phyloP scores from a whole-genome alignment of 1,140 invertebrate species.

The Leptinotarsa defecta region DNA sequence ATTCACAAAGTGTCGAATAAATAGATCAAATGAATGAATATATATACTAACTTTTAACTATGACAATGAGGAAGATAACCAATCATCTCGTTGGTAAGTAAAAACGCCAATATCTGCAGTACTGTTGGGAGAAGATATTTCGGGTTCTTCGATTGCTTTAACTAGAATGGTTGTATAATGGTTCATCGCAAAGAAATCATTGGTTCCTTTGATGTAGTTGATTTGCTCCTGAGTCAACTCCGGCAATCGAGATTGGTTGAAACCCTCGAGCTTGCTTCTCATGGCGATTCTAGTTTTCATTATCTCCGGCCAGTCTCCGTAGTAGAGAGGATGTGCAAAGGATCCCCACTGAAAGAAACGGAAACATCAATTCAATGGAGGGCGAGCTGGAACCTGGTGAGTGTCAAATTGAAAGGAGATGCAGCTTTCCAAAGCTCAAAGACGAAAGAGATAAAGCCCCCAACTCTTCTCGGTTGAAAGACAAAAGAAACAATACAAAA shows the following conservation, averaged over 20 bases:
- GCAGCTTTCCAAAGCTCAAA: too few species aligned
- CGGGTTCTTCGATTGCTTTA: background rate
- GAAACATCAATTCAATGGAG: too few species aligned
- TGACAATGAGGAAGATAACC: background rate
- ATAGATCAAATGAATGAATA: too few species aligned
- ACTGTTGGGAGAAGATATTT: constrained; percentile 2
- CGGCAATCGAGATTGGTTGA: constrained; percentile 62
- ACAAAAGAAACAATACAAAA: too few species aligned
- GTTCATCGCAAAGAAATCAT: constrained; percentile 60
- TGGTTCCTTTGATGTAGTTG: constrained; percentile 53
- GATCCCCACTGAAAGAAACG: constrained; percentile 62
- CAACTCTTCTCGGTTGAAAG: too few species aligned
- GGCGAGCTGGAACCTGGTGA: too few species aligned
- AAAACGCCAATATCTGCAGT: background rate
- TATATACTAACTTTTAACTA: constrained; percentile 25
- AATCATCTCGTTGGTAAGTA: constrained; percentile 3
- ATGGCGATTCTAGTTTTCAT: constrained; percentile 61
- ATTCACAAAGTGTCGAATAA: too few species aligned
- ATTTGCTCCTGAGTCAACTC: constrained; percentile 61
- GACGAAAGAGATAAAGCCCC: too few species aligned
- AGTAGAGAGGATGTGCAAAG: constrained; percentile 65
- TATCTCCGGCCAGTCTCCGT: constrained; percentile 65
- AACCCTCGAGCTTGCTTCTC: constrained; percentile 59
- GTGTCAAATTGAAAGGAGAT: too few species aligned
- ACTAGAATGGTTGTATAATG: constrained; percentile 49